A percentile compares a stretch with the other conserved stretches of the same genome.
phyloP scores from a whole-genome alignment of 2,888 invertebrate species.

The Drosophila buzzatii region DNA sequence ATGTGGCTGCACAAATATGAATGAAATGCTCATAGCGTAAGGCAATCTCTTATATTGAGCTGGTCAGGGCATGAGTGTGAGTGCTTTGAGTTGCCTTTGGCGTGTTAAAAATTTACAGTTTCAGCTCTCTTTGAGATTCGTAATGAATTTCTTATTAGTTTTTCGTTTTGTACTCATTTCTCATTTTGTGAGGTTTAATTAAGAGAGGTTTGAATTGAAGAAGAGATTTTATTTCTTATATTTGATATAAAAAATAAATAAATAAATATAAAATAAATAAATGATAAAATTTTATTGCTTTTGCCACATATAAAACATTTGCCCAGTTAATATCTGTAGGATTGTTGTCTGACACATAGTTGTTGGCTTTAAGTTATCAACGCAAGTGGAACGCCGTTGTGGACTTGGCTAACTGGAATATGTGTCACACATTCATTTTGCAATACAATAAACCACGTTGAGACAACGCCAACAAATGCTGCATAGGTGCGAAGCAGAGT shows the following conservation, averaged over 20 bases:
- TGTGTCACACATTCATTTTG: constrained; percentile 73
- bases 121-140: background rate
- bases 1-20: constrained; percentile 27
- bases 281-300: background rate
- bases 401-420: constrained; percentile 55
- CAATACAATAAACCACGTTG: constrained; percentile 64
- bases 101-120: background rate
- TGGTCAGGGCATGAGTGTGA: background rate
- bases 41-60: constrained; percentile 19
- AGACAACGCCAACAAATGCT: constrained; percentile 45
- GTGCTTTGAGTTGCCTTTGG: background rate
- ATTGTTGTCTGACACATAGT: constrained; percentile 16
- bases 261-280: too few species aligned
- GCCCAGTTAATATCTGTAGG: constrained; percentile 3
- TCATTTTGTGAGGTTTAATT: too few species aligned
- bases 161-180: too few species aligned
- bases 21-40: constrained; percentile 48
- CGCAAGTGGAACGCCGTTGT: constrained; percentile 44
- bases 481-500: constrained; percentile 43
- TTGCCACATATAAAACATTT: background rate
- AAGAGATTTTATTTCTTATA: too few species aligned
- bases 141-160: too few species aligned
- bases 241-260: too few species aligned
- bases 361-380: constrained; percentile 24
- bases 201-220: too few species aligned